Conservation (phyloP, 64 coral and sea anemone genomes). For the Dendronephthya gigantea region DNA sequence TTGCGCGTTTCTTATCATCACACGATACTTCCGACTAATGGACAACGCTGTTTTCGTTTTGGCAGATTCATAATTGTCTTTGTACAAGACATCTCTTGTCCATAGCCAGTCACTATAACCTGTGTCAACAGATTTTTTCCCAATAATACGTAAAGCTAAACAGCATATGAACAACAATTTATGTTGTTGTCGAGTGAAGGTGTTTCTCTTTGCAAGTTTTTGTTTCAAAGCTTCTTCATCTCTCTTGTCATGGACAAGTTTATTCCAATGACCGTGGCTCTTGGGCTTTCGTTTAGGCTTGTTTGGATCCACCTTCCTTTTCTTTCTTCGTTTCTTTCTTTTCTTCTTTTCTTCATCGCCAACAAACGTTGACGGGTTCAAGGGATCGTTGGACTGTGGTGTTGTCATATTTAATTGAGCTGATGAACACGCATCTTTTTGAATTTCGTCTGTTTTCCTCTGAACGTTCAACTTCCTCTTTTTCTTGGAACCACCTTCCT, state of each 20-base stretch:
- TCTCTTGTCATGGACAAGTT: neutral
- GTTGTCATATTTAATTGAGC: no score
- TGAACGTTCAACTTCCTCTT: neutral
- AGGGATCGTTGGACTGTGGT: no score
- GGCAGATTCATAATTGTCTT: constrained; percentile 8
- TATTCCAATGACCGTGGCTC: neutral
- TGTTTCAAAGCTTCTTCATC: neutral
- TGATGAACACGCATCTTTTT: no score
- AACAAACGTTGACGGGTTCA: no score
- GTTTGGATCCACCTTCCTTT: neutral
- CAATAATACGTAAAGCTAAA: constrained; percentile 10
- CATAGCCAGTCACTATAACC: constrained; percentile 9
- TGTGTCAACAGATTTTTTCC: neutral
- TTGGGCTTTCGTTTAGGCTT: neutral
- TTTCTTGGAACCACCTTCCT: neutral
- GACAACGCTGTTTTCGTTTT: neutral
- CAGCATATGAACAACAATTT: constrained; percentile 6
- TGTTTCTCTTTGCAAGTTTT: neutral
- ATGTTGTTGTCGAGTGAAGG: neutral
- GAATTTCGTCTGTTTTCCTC: no score
- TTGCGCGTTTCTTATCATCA: neutral
- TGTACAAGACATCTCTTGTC: constrained; percentile 3
- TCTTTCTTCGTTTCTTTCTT: neutral
- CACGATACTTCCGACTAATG: constrained; percentile 8
- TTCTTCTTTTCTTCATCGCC: neutral